Evolutionary conservation across 2,113 vertebrate genomes (phyloP).

Genomic region (Chrysemys picta): DNA sequence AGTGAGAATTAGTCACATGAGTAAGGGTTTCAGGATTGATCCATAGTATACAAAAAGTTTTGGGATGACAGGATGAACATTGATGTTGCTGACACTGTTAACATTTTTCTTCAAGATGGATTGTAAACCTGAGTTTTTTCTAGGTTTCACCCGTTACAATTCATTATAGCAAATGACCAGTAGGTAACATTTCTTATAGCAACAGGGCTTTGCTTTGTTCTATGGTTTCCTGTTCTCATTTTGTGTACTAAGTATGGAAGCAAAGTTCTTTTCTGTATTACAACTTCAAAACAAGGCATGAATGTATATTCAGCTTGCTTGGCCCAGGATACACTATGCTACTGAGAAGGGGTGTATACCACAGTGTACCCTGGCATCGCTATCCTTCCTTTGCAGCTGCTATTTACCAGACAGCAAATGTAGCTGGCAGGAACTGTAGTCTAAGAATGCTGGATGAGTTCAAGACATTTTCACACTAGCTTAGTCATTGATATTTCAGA

Average conservation of each 20-base stretch:
- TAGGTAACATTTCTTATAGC: neutral
- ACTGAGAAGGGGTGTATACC: constrained; percentile 51
- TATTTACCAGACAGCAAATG: constrained; percentile 80
- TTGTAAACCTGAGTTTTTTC: neutral
- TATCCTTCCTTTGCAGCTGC: constrained; percentile 86
- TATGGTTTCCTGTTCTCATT: neutral
- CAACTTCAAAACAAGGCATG: neutral
- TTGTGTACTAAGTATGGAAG: neutral
- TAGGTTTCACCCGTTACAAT: neutral
- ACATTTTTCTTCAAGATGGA: neutral
- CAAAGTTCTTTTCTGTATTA: neutral
- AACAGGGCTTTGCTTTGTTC: neutral
- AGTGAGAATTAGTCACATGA: neutral
- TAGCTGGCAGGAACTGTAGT: constrained; percentile 67
- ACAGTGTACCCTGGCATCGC: constrained; percentile 79
- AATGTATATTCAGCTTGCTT: constrained; percentile 26
- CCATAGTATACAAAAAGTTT: neutral
- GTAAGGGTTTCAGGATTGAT: neutral
- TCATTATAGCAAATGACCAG: neutral
- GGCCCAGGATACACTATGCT: constrained; percentile 33
- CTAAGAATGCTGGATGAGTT: constrained; percentile 67
- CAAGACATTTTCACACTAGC: constrained; percentile 66
- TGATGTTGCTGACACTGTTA: neutral
- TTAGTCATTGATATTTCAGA: constrained; percentile 51
- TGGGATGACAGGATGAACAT: neutral